Conservation (phyloP, 2,888 invertebrate genomes). For the Aromia moschata region DNA sequence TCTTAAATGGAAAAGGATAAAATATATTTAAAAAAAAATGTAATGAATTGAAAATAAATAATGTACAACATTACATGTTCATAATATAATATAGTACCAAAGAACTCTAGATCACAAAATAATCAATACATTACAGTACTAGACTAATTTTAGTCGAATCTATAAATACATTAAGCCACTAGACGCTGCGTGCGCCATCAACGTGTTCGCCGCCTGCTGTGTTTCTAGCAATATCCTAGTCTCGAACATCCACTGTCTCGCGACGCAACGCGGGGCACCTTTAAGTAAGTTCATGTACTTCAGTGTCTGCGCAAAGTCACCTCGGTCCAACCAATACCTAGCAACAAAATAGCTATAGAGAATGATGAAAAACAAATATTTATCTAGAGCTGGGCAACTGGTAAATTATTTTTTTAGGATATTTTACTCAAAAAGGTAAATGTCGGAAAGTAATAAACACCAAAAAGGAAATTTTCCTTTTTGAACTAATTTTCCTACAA, state of each 20-base stretch:
- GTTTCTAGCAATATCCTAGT: constrained; percentile 86
- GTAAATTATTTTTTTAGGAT: too few relatives aligned
- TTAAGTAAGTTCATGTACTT: constrained; percentile 86
- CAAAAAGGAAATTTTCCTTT: too few relatives aligned
- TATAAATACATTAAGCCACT: constrained; percentile 69
- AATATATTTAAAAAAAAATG: constrained; percentile 1
- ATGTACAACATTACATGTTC: constrained; percentile 5
- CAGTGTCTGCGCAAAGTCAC: constrained; percentile 86
- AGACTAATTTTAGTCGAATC: constrained; percentile 22
- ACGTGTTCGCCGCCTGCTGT: constrained; percentile 87
- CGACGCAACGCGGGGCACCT: constrained; percentile 88
- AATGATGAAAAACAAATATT: too few relatives aligned
- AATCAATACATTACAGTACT: constrained; percentile 14
- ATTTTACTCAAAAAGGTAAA: too few relatives aligned
- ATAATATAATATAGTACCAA: constrained; percentile 20
- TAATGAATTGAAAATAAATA: constrained; percentile 26
- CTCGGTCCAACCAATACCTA: constrained; percentile 87
- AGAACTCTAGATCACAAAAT: constrained; percentile 21
- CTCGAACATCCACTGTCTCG: constrained; percentile 88
- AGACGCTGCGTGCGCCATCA: constrained; percentile 89
- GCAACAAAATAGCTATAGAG: too few relatives aligned
- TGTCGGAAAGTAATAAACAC: too few relatives aligned
- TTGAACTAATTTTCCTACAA: too few relatives aligned
- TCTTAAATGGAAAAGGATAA: constrained; percentile 3
- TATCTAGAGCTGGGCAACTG: too few relatives aligned